A percentile compares a stretch with the other conserved stretches of the same genome.
Evolutionary conservation across 2,113 vertebrate genomes (phyloP).

Genomic region (Tachycineta bicolor): DNA sequence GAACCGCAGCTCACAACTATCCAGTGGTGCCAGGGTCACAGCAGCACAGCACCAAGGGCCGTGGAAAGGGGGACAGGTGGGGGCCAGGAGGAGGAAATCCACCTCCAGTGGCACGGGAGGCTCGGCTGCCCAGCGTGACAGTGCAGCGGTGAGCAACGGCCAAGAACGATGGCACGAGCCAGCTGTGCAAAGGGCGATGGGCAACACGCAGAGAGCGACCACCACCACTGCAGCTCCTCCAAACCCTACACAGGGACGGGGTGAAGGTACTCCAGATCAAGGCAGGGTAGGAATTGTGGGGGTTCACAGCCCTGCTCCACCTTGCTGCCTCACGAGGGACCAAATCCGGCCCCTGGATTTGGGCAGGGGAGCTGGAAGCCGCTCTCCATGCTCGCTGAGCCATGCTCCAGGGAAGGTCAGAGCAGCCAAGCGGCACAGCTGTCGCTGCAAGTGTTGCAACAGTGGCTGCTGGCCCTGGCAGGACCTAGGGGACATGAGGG

Average conservation of each 20-base stretch:
- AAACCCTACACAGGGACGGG: rapidly evolving
- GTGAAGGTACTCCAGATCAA: neutral
- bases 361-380: neutral
- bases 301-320: neutral
- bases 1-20: neutral
- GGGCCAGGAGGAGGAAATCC: neutral
- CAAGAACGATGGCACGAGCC: rapidly evolving
- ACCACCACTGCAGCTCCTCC: neutral
- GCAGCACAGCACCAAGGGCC: neutral
- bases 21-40: neutral
- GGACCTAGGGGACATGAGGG: neutral
- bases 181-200: neutral
- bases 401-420: neutral
- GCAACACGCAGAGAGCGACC: rapidly evolving
- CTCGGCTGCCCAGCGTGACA: rapidly evolving
- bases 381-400: rapidly evolving
- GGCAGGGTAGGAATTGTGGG: neutral
- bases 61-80: too few species aligned
- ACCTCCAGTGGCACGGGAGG: neutral
- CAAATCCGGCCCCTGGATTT: neutral
- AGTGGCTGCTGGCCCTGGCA: neutral
- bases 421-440: neutral
- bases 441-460: neutral
- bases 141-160: rapidly evolving
- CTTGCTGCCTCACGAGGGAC: neutral